Evolutionary conservation across 2,797 vertebrate genomes (phyloP).

Genomic region (Chaunax sp.): DNA sequence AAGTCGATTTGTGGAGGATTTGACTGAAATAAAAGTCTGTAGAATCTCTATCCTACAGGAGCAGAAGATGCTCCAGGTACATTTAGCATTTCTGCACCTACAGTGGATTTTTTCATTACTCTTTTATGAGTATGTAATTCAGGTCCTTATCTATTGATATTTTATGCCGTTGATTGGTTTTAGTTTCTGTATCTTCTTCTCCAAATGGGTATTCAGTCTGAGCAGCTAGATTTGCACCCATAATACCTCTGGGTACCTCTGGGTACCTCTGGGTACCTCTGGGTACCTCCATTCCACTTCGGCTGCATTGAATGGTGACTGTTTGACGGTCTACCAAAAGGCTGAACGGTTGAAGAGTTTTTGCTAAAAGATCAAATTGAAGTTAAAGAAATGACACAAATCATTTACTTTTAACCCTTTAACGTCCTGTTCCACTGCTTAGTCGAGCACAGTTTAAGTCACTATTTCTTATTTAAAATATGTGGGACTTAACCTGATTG

Average conservation of each 20-base stretch:
- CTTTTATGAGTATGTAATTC: not conserved
- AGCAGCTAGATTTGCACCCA: not conserved
- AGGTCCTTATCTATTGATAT: slow-evolving; percentile 13
- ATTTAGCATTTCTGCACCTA: not conserved
- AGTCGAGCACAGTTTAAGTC: too few relatives aligned
- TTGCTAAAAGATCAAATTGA: not conserved
- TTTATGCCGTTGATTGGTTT: not conserved
- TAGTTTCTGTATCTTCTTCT: not conserved
- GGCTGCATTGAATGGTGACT: not conserved
- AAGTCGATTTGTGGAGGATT: too few relatives aligned
- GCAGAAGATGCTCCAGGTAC: not conserved
- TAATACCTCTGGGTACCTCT: not conserved
- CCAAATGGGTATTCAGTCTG: not conserved
- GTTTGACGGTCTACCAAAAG: not conserved
- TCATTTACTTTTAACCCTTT: too few relatives aligned
- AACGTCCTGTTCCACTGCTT: too few relatives aligned
- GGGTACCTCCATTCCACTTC: not conserved
- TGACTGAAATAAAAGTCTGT: too few relatives aligned
- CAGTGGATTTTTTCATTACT: not conserved
- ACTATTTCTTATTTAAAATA: too few relatives aligned
- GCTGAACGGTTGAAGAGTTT: not conserved
- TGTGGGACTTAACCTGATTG: too few relatives aligned
- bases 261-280: too few relatives aligned
- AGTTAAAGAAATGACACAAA: not conserved
- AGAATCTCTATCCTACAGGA: too few relatives aligned